Conservation (phyloP, 2,113 vertebrate genomes). For the Morone saxatilis region DNA sequence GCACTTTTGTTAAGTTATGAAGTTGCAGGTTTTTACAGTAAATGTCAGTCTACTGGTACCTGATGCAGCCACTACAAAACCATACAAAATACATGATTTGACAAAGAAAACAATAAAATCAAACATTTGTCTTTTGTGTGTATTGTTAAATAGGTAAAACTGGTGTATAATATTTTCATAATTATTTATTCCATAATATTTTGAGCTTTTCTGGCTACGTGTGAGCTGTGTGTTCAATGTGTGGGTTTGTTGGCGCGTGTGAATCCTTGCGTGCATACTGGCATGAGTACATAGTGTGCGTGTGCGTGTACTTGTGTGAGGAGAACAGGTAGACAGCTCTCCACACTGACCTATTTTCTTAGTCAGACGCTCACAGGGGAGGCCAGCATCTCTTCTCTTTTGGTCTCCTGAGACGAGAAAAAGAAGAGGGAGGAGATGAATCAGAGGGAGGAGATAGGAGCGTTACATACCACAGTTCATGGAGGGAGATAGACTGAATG, state of each 20-base stretch:
- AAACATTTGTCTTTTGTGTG: background rate
- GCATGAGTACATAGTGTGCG: background rate
- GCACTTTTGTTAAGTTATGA: background rate
- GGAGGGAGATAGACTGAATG: conserved; percentile 9
- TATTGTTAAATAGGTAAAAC: background rate
- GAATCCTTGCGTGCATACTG: conserved; percentile 11
- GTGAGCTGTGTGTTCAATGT: background rate
- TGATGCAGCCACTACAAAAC: background rate
- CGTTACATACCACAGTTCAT: conserved; percentile 10
- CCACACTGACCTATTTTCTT: conserved; percentile 75
- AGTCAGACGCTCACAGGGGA: conserved; percentile 57
- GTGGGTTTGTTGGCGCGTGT: background rate
- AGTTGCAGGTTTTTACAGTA: background rate
- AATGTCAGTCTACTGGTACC: background rate
- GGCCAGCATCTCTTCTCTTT: conserved; percentile 36
- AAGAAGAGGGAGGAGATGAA: conserved; percentile 10
- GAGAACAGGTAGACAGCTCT: conserved; percentile 60
- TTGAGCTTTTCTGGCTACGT: background rate
- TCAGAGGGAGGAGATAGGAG: background rate
- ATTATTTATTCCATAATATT: background rate
- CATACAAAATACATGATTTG: no score
- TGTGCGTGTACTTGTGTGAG: conserved; percentile 5
- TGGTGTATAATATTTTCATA: background rate
- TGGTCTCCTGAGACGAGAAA: conserved; percentile 49
- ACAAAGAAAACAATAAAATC: background rate